Base-by-base conservation (phyloP, 2,113 vertebrate genomes). In the Atherinomorus stipes region DNA sequence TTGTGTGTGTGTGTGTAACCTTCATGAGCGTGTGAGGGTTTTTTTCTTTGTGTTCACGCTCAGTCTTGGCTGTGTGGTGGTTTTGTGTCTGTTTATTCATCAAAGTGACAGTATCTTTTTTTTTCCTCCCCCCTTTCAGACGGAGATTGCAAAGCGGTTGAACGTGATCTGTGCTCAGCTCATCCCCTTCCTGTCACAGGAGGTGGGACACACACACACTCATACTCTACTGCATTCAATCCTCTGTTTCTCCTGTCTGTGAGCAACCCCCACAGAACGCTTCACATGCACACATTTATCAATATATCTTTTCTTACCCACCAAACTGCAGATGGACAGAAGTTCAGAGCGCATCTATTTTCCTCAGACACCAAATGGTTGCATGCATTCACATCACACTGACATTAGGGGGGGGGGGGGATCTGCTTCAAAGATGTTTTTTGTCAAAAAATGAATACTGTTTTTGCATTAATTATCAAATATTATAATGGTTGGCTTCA, bases 111-210 rank as follows among this genome's bases (percentile, higher is more conserved):
- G 81, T 80, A 71, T 86, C 54, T 71, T 75, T 64, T 74, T 82
- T 62, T 66, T 76, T 78, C 23, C 28, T 26, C 15, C 1, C n/a
- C 38, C 23, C 53, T 71, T 89, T 64, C 92, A 97, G 96, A 98
- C 96, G 0, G 96, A 97, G 93, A 98, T 98, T 18, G 96, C 96
- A 42, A 97, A 98, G 90, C 92, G 96, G 57, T 92, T 98, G 87
- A 98, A 97, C 2, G 96, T 97, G 85, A 97, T 98, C 90, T 98
- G 96, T 5, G 96, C 96, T 71, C 96, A 98, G 90, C 95, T 98
- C 93, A 96, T 97, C 92, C 96, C 96, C n/a, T 98, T 96, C 92
- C 92, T 98, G 84, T 96, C 96, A 75, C 96, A 97, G 92, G 96
- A 98, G 96, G 96, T 98, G 84, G 83, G 42, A 76, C 58, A 59